Evolutionary conservation across 2,797 vertebrate genomes (phyloP).

Genomic region (Alectoris magna): DNA sequence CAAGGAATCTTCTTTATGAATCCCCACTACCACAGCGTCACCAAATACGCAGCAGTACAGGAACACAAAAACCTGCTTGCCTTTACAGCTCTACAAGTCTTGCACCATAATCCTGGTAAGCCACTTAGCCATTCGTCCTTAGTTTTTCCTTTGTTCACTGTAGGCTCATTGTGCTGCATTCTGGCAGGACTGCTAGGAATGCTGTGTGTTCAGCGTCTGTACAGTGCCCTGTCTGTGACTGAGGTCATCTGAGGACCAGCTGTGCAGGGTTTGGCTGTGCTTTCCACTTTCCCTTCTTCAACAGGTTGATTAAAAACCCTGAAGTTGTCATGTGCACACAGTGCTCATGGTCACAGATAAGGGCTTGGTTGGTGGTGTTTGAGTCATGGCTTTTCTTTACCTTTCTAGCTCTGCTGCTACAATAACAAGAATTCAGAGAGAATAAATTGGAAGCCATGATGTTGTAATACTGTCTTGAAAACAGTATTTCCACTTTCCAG

Average conservation of each 20-base stretch:
- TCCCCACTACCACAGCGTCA: neutral
- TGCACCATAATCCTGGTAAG: neutral
- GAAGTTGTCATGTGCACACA: neutral
- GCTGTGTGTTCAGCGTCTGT: neutral
- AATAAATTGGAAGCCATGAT: neutral
- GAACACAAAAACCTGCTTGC: neutral
- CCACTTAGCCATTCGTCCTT: neutral
- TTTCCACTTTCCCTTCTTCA: neutral
- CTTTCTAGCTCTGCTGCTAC: neutral
- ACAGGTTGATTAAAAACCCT: neutral
- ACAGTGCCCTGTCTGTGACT: neutral
- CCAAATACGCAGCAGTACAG: neutral
- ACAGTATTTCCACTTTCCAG: neutral
- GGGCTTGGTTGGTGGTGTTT: neutral
- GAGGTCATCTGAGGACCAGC: slow-evolving; percentile 1
- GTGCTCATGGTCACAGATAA: slow-evolving; percentile 26
- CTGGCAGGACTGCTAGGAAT: neutral
- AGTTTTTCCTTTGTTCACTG: neutral
- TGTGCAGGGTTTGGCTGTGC: slow-evolving; percentile 8
- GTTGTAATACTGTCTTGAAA: neutral
- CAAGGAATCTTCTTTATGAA: neutral
- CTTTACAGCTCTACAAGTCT: neutral
- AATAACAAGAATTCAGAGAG: neutral
- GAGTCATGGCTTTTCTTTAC: neutral
- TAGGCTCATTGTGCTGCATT: neutral